These are phyloP conservation scores for Eristalinus sepulchralis DNA, from an alignment of 2,888 invertebrate genomes.

Conservation along the genomic window DNA sequence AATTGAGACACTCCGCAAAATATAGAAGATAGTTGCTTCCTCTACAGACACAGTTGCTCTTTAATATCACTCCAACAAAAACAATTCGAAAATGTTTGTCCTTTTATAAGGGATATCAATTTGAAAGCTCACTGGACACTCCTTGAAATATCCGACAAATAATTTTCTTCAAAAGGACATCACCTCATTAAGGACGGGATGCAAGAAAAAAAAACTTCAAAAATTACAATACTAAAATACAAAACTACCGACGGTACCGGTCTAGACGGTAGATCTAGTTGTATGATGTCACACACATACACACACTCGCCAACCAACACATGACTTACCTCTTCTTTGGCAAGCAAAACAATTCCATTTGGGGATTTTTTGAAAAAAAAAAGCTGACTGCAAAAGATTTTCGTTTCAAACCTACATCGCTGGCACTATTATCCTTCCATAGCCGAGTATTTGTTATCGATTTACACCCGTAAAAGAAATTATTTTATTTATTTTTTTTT, in stretches of 20 bases:
- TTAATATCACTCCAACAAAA: not conserved
- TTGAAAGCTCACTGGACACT: not conserved
- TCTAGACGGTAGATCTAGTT: not conserved
- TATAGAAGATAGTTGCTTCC: too few species aligned
- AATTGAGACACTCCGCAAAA: too few species aligned
- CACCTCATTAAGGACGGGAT: not conserved
- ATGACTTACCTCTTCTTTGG: slow-evolving; percentile 12
- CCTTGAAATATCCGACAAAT: not conserved
- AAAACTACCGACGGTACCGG: not conserved
- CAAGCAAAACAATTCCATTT: slow-evolving; percentile 27
- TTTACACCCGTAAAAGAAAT: not conserved
- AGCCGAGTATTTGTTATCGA: not conserved
- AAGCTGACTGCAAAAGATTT: not conserved
- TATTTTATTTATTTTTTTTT: not conserved
- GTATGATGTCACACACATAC: not conserved
- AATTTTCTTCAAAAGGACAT: not conserved
- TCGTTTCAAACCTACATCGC: not conserved
- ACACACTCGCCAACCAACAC: not conserved
- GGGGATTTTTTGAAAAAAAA: not conserved
- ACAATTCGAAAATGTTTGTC: not conserved
- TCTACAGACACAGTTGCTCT: not conserved
- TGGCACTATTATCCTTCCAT: not conserved
- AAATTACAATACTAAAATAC: not conserved
- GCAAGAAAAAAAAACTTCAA: not conserved
- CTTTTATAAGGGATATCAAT: not conserved